Base-by-base conservation (phyloP, 2,888 invertebrate species). In the Chironomus riparius region DNA sequence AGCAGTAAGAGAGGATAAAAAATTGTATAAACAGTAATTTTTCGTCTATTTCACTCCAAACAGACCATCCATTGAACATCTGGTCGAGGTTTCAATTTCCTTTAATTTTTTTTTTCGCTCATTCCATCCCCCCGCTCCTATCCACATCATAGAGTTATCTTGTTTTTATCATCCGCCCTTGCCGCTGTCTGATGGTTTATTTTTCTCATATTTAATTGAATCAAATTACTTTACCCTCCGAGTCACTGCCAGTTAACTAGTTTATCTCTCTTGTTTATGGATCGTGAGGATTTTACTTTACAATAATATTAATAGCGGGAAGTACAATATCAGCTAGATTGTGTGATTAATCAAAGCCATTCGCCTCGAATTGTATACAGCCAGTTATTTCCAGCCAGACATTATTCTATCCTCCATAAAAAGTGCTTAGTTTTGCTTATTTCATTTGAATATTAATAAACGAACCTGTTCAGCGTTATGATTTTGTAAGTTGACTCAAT, bases 41-140 rank as follows among this genome's bases (percentile, higher is more conserved):
- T 62, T 62, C 38, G 38, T 62, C 15, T 56, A 73, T 48, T 22
- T 71, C n/a, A 10, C 18, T 62, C 62, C 61, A 62, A 28, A 15
- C 70, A 70, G 28, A 68, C 38, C 72, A 73, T 47, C 38, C 38
- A 73, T 73, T 73, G 72, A 73, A 73, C 72, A 73, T 73, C 72
- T 73, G 72, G 72, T 38, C 62, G 48, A n/a, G n/a, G 72, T 47
- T 65, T 22, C 13, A 22, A 65, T 24, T 65, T 65, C 65, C 65
- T 65, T 21, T 24, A 21, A 65, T 21, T 65, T 21, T 10, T 38
- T 4, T 28, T 28, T 4, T 28, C 6, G 28, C 38, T 10, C 38
- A 38, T 38, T 24, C 22, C 22, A 65, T 21, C 10, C 22, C 22
- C 13, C 65, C 22, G n/a, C n/a, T n/a, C n/a, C n/a, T n/a, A 24